phyloP scores from a whole-genome alignment of 2,113 vertebrate species.

The Nestor notabilis region DNA sequence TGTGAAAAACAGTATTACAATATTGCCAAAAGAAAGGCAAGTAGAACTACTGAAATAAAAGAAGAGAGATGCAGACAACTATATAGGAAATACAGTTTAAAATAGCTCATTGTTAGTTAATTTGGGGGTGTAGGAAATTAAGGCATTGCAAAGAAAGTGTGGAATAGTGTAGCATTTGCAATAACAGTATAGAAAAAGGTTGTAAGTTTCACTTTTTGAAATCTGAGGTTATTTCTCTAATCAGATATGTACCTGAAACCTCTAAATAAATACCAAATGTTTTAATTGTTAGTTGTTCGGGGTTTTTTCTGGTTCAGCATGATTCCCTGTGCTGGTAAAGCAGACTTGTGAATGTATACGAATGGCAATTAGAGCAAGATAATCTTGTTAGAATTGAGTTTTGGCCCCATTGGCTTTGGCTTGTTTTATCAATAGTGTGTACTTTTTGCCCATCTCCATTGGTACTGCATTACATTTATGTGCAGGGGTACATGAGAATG shows the following conservation, averaged over 20 bases:
- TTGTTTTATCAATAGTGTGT: not conserved
- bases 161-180: not conserved
- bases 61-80: conserved; percentile 26
- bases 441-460: not conserved
- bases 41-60: conserved; percentile 27
- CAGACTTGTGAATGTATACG: not conserved
- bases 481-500: not conserved
- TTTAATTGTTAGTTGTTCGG: not conserved
- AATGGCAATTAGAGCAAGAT: not conserved
- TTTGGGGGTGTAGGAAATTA: conserved; percentile 35
- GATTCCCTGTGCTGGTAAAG: not conserved
- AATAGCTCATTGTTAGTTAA: conserved; percentile 38
- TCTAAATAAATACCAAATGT: not conserved
- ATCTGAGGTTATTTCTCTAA: conserved; percentile 2
- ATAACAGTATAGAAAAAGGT: not conserved
- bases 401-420: not conserved
- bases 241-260: not conserved
- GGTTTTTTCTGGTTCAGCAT: not conserved
- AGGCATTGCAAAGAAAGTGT: conserved; percentile 25
- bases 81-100: conserved; percentile 15
- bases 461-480: not conserved
- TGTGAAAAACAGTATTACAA: conserved; percentile 45
- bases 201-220: conserved; percentile 46
- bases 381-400: not conserved
- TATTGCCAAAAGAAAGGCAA: conserved; percentile 37